Conservation (phyloP, 2,888 invertebrate species). For the Syrista parreyssii region DNA sequence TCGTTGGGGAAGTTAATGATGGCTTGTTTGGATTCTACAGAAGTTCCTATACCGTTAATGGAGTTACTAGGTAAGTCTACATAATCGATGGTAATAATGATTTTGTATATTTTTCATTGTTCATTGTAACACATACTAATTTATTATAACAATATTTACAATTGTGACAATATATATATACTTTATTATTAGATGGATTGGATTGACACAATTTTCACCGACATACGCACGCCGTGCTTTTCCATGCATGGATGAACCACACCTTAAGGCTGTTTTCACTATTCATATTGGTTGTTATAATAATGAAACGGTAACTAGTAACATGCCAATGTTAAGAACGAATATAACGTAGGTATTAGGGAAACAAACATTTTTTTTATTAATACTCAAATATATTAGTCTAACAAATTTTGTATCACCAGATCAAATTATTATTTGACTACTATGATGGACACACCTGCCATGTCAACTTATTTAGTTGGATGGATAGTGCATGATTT, state of each 20-base stretch:
- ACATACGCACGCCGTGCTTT: conserved; percentile 84
- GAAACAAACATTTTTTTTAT: neutral
- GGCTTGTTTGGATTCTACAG: conserved; percentile 75
- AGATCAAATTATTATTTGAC: conserved; percentile 17
- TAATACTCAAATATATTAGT: too few relatives aligned
- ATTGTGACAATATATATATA: neutral
- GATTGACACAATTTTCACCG: conserved; percentile 84
- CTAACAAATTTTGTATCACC: neutral
- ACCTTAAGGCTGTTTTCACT: conserved; percentile 80
- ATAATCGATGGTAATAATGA: neutral
- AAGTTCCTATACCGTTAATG: conserved; percentile 68
- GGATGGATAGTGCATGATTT: conserved; percentile 52
- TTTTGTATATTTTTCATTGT: neutral
- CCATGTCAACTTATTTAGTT: conserved; percentile 52
- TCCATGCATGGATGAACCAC: conserved; percentile 89
- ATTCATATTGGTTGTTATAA: conserved; percentile 74
- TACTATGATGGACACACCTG: conserved; percentile 37
- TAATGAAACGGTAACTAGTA: conserved; percentile 51
- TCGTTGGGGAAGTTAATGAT: conserved; percentile 69
- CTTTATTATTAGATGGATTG: conserved; percentile 73
- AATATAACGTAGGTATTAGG: neutral
- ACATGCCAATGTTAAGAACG: conserved; percentile 12
- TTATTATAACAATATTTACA: neutral
- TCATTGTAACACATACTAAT: neutral
- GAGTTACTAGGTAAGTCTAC: conserved; percentile 68